phyloP scores from a whole-genome alignment of 2,113 vertebrate genomes.

The Ailurus styani region DNA sequence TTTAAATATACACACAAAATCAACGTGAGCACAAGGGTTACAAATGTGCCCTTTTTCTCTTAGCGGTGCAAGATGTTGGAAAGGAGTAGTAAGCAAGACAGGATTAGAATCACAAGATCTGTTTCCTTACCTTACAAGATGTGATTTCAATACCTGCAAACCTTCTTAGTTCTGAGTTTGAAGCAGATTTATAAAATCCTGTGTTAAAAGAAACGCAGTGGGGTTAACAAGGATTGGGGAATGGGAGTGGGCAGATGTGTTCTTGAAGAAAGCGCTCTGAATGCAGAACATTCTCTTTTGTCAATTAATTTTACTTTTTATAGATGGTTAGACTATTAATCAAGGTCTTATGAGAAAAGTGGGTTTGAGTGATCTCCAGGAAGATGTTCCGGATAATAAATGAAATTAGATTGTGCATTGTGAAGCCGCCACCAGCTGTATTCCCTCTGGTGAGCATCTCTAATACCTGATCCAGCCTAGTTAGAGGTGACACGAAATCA shows the following conservation, averaged over 20 bases:
- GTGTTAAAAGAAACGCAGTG: neutral
- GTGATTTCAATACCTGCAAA: neutral
- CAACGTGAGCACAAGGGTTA: neutral
- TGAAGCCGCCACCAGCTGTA: neutral
- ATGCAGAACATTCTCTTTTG: constrained; percentile 61
- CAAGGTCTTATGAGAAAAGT: constrained; percentile 41
- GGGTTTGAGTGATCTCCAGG: constrained; percentile 49
- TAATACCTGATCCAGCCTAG: constrained; percentile 56
- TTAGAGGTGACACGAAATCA: constrained; percentile 56
- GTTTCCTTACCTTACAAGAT: neutral
- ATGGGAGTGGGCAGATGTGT: neutral
- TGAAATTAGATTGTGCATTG: constrained; percentile 67
- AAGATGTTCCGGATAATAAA: constrained; percentile 63
- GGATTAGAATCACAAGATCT: neutral
- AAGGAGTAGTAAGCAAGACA: neutral
- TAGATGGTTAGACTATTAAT: constrained; percentile 28
- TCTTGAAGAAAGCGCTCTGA: constrained; percentile 37
- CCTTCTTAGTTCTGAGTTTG: constrained; percentile 28
- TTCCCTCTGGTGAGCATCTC: constrained; percentile 51
- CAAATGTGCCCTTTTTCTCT: neutral
- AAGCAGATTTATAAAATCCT: neutral
- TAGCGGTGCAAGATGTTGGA: neutral
- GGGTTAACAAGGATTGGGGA: neutral
- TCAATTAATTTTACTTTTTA: constrained; percentile 50
- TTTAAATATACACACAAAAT: neutral